Evolutionary conservation across 2,797 vertebrate genomes (phyloP).

Genomic region (Sandelia bainsii): DNA sequence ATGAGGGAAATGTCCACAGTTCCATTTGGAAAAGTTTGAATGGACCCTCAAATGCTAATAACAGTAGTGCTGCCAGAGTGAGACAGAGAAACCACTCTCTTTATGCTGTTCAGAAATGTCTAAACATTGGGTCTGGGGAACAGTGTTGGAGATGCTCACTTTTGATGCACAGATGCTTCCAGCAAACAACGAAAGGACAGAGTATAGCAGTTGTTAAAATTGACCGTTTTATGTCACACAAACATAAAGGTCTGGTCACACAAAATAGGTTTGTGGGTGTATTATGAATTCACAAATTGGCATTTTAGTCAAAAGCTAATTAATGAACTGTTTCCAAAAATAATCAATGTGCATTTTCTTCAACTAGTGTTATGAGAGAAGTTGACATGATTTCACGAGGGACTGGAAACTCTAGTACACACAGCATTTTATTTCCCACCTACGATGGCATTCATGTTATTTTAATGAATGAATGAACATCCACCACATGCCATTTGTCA

Average conservation of each 20-base stretch:
- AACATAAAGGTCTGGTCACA: not conserved
- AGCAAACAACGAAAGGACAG: not conserved
- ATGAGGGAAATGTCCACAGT: not conserved
- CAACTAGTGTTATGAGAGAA: not conserved
- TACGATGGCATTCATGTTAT: not conserved
- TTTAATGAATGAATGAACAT: conserved; percentile 22
- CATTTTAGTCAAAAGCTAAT: not conserved
- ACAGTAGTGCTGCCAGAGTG: not conserved
- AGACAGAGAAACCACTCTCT: not conserved
- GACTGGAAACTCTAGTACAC: not conserved
- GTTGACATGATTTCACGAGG: not conserved
- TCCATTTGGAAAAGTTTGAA: conserved; percentile 15
- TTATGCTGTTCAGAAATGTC: conserved; percentile 7
- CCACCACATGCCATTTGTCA: conserved; percentile 5
- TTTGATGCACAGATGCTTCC: conserved; percentile 5
- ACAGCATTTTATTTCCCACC: not conserved
- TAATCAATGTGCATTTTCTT: not conserved
- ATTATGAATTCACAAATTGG: not conserved
- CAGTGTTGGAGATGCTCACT: not conserved
- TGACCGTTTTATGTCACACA: not conserved
- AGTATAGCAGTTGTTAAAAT: not conserved
- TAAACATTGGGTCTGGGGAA: not conserved
- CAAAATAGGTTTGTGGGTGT: not conserved
- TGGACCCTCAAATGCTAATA: conserved; percentile 2
- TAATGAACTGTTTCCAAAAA: not conserved